A percentile compares a stretch with the other conserved stretches of the same genome.
Conservation (phyloP, 2,797 vertebrate genomes). For the Anableps anableps region DNA sequence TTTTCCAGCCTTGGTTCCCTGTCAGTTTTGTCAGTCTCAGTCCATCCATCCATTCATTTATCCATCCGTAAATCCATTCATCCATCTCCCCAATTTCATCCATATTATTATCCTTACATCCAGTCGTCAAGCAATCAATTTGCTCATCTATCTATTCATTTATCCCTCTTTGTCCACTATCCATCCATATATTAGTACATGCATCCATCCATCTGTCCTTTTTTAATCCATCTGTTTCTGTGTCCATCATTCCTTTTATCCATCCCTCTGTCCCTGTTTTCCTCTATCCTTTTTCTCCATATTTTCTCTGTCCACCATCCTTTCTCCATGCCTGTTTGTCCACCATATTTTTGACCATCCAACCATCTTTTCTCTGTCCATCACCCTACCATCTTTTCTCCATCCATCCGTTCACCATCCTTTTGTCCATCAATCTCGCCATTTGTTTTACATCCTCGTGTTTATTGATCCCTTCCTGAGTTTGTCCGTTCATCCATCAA, state of each 20-base stretch:
- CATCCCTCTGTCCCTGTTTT: no score
- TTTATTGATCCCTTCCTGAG: not conserved
- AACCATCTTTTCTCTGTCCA: no score
- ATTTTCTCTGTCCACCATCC: no score
- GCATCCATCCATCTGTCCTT: not conserved
- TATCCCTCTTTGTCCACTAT: not conserved
- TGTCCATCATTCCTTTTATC: not conserved
- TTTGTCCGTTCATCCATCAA: not conserved
- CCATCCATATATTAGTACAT: not conserved
- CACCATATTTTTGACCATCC: not conserved
- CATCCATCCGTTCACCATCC: not conserved
- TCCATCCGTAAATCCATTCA: not conserved
- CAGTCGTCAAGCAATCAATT: not conserved
- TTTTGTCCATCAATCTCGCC: not conserved
- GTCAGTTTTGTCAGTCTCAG: not conserved
- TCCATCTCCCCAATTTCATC: not conserved
- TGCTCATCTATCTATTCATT: not conserved
- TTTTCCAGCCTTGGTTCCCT: not conserved
- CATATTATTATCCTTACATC: no score
- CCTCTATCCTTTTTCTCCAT: no score
- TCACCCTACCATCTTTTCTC: not conserved
- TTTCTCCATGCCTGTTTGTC: not conserved
- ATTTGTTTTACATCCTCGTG: not conserved
- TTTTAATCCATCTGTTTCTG: no score
- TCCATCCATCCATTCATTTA: not conserved